Percentiles rank a stretch among this genome's conserved stretches.
phyloP scores from a whole-genome alignment of 2,797 vertebrate species.

The Pipistrellus nathusii region DNA sequence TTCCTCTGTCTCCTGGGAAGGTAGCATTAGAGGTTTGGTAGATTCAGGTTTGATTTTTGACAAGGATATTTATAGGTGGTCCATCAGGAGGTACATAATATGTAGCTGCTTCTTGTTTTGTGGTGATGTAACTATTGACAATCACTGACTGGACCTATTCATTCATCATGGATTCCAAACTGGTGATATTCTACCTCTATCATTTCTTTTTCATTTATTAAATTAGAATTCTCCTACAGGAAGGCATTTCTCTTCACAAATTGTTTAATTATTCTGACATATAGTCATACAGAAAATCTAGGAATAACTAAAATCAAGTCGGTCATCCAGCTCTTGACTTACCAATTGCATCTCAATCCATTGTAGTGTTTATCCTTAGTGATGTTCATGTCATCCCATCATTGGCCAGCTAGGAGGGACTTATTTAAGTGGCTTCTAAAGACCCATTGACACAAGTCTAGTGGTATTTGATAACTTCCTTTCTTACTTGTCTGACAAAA shows the following conservation, averaged over 20 bases:
- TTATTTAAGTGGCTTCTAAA: not conserved
- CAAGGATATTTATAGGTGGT: not conserved
- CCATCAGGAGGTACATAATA: not conserved
- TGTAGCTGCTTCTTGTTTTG: conserved; percentile 11
- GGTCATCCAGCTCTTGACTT: no score
- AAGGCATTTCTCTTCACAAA: conserved; percentile 4
- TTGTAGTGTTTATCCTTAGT: no score
- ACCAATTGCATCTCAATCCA: not conserved
- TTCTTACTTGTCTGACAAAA: not conserved
- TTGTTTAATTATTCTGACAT: not conserved
- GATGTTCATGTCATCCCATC: not conserved
- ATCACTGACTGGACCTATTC: not conserved
- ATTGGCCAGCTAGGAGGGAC: not conserved
- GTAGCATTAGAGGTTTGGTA: not conserved
- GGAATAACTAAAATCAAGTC: not conserved
- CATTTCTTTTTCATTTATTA: conserved; percentile 9
- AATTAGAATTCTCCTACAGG: not conserved
- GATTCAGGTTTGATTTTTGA: conserved; percentile 19
- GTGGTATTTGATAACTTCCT: not conserved
- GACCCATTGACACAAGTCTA: not conserved
- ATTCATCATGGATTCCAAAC: not conserved
- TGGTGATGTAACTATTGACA: not conserved
- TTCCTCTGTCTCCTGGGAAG: not conserved
- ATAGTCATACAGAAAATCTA: not conserved
- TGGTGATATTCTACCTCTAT: not conserved